Evolutionary conservation across 2,113 vertebrate genomes (phyloP), one percentile per base, ranked within the genome.

Genomic region (Struthio camelus): DNA sequence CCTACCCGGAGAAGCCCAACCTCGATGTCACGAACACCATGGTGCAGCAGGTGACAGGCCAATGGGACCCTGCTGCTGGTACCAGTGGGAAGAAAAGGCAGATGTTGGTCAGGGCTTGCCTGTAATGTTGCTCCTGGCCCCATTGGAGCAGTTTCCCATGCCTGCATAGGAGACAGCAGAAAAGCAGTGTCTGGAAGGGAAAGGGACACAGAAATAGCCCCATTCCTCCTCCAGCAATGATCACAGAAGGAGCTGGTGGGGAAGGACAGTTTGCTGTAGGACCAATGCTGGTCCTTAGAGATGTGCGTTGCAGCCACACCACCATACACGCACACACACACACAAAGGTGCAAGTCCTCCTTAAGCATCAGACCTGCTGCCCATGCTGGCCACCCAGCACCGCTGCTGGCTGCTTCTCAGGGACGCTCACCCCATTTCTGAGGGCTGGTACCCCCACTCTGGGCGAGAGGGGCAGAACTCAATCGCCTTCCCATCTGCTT

Each of bases 1-100:
- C 99, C 77, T 99, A 98, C 96, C 99, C 99, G 5, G 84, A 98
- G 46, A 99, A 99, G 91, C 98, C 99, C 87, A 99, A 98, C 92
- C 85, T 99, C 0, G 99, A 99, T 58, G 99, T 99, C 90, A 99
- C 99, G 1, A 88, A 92, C 3, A 91, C 97, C 46, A 99, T 99
- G 99, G 89, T 92, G 54, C 73, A 96, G 67, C 95, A 99, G 98
- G 99, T 99, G 96, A 97, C 97, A 25, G 14, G 25, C 72, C 59
- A 51, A 77, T 56, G 51, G 40, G 18, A 36, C 19, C 58, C 19
- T 30, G 7, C 0, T 56, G 36, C 18, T 72, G 53, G 34, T 11
- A 79, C 13, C 20, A 11, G 23, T 40, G 30, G 36, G 75, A 32
- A 53, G 30, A 85, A 84, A 91, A 85, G 4, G 30, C 0, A 0